Conservation (phyloP, 1,140 invertebrate species). For the Trachymyrmex septentrionalis region DNA sequence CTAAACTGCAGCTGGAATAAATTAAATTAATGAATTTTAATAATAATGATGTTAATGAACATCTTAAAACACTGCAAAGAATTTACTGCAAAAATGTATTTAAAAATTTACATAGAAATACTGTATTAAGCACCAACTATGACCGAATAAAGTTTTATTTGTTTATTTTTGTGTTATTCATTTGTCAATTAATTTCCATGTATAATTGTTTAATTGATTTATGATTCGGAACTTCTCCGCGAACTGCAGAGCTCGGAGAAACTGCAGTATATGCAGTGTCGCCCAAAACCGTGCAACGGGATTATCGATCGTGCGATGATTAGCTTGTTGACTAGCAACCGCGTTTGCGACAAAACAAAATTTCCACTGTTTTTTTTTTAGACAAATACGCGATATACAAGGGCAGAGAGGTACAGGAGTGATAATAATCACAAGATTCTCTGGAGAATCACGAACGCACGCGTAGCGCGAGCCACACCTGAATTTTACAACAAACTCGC, state of each 20-base stretch:
- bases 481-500: constrained; percentile 6
- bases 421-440: constrained; percentile 38
- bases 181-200: no score
- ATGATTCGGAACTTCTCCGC: background rate
- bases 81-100: no score
- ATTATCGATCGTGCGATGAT: constrained; percentile 11
- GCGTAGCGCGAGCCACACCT: constrained; percentile 33
- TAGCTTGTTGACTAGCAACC: constrained; percentile 9
- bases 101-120: no score
- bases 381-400: background rate
- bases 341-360: background rate
- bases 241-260: no score
- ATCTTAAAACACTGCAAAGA: no score
- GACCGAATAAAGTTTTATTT: no score
- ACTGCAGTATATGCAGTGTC: background rate
- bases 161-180: no score
- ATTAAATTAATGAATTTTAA: no score
- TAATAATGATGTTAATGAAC: no score
- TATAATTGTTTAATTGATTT: background rate
- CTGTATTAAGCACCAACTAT: no score
- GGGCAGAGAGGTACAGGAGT: background rate
- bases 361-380: constrained; percentile 7
- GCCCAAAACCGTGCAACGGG: background rate
- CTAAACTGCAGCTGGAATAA: no score
- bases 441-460: constrained; percentile 24